phyloP scores from a whole-genome alignment of 1,140 invertebrate species.

The Drosophila persimilis region DNA sequence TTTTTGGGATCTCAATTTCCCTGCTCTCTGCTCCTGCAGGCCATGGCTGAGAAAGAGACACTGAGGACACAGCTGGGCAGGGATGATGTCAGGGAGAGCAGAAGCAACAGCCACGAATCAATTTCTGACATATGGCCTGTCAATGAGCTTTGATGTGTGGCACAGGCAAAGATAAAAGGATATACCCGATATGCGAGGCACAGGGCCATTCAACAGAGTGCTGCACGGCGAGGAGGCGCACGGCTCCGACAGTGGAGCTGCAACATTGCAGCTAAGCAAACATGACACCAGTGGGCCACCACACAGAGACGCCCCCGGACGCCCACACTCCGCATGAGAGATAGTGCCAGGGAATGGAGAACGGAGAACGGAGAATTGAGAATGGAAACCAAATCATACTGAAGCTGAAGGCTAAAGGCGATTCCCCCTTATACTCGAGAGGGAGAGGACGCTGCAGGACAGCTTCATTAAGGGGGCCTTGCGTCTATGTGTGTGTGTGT shows the following conservation, averaged over 20 bases:
- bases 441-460: conserved; percentile 23
- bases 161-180: conserved; percentile 37
- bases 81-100: background rate
- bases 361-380: background rate
- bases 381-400: conserved; percentile 26
- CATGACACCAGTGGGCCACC: conserved; percentile 40
- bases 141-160: conserved; percentile 50
- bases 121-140: conserved; percentile 57
- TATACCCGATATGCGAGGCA: conserved; percentile 14
- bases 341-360: background rate
- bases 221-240: background rate
- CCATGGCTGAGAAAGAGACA: background rate
- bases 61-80: too few species aligned
- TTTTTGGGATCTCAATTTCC: conserved; percentile 46
- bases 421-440: background rate
- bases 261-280: conserved; percentile 24
- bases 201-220: conserved; percentile 25
- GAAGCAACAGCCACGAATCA: conserved; percentile 37
- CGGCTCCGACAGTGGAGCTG: background rate
- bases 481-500: background rate
- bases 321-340: background rate
- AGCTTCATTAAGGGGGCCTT: conserved; percentile 57
- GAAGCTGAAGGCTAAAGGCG: too few species aligned
- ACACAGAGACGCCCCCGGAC: background rate
- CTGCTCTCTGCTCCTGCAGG: conserved; percentile 5